Conservation (phyloP, 2,888 invertebrate genomes). For the Antheraea yamamai region DNA sequence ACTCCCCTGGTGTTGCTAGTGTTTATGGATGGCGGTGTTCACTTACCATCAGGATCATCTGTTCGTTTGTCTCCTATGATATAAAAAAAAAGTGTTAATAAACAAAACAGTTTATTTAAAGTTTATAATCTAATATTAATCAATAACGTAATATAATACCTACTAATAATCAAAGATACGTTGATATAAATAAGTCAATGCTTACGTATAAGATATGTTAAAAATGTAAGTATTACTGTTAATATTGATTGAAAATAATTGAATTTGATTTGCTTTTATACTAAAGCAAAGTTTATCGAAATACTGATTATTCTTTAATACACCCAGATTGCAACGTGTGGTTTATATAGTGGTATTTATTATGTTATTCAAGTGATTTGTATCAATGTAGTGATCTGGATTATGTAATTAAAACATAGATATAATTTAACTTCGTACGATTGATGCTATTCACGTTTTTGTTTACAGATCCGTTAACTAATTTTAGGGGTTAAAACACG, state of each 20-base stretch:
- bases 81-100: too few relatives aligned
- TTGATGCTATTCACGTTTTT: too few relatives aligned
- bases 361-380: not conserved
- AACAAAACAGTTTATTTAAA: too few relatives aligned
- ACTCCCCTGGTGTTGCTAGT: too few relatives aligned
- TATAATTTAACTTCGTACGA: too few relatives aligned
- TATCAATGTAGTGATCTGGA: not conserved
- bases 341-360: not conserved
- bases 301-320: not conserved
- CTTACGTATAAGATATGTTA: not conserved
- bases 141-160: not conserved
- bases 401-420: not conserved
- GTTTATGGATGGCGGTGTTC: too few relatives aligned
- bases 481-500: too few relatives aligned
- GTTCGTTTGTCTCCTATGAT: too few relatives aligned
- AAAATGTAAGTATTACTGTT: not conserved
- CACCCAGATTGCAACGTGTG: not conserved
- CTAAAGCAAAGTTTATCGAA: not conserved
- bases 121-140: too few relatives aligned
- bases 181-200: not conserved
- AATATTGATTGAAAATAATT: not conserved
- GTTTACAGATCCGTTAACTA: too few relatives aligned
- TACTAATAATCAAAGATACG: not conserved
- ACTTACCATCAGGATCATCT: too few relatives aligned
- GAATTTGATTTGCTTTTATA: not conserved